These are phyloP conservation scores for Sylvia borin DNA, from an alignment of 2,797 vertebrate genomes.

Conservation along the genomic window DNA sequence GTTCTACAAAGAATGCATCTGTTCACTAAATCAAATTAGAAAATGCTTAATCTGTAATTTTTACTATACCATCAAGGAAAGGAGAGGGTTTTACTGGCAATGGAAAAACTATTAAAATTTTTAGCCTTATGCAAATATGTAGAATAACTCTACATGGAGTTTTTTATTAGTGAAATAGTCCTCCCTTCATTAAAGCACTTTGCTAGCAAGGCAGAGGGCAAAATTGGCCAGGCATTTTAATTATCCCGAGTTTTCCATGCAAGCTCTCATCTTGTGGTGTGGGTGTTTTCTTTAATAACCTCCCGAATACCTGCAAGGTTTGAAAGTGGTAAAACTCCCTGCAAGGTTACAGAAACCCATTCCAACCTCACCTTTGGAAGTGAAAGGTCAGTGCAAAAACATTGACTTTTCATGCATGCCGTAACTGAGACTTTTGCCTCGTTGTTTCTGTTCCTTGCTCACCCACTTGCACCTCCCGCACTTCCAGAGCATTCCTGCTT, in stretches of 20 bases:
- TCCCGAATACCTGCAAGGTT: constrained; percentile 74
- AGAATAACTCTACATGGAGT: not conserved
- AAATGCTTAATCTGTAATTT: not conserved
- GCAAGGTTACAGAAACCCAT: constrained; percentile 62
- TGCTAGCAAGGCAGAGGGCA: not conserved
- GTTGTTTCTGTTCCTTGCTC: not conserved
- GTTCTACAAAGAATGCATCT: not conserved
- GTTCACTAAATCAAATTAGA: constrained; percentile 2
- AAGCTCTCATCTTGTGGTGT: constrained; percentile 73
- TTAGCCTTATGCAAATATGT: not conserved
- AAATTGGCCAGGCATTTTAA: constrained; percentile 59
- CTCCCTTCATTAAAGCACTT: constrained; percentile 35
- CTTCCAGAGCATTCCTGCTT: not conserved
- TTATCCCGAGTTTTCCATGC: constrained; percentile 66
- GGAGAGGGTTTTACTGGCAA: not conserved
- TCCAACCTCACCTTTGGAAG: constrained; percentile 75
- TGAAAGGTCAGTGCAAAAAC: constrained; percentile 52
- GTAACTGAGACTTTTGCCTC: not conserved
- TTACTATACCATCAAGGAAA: not conserved
- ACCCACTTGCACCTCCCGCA: not conserved
- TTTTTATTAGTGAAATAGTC: not conserved
- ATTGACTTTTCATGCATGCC: constrained; percentile 47
- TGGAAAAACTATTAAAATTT: not conserved
- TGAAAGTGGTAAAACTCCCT: constrained; percentile 54
- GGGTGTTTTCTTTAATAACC: constrained; percentile 73